A percentile compares a stretch with the other conserved stretches of the same genome.
Evolutionary conservation across 2,113 vertebrate species (phyloP).

Genomic region (Apteryx mantelli): DNA sequence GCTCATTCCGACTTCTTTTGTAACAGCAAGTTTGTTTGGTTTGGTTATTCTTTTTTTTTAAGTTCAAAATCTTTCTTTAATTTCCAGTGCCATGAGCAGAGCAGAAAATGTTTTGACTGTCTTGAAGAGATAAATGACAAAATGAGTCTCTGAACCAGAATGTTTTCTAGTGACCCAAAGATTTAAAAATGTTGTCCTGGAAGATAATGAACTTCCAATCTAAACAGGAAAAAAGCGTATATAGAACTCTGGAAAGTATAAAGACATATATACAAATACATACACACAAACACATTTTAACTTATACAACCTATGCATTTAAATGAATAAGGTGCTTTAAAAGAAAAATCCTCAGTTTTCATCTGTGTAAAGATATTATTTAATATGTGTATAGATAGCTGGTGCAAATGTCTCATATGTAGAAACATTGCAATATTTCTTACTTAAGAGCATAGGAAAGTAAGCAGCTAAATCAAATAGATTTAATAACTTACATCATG

Average conservation of each 20-base stretch:
- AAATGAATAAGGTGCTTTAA: not conserved
- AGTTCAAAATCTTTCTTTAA: not conserved
- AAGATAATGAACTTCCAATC: constrained; percentile 16
- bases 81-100: not conserved
- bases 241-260: not conserved
- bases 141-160: constrained; percentile 63
- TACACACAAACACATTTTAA: not conserved
- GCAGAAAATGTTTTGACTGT: not conserved
- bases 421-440: not conserved
- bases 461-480: not conserved
- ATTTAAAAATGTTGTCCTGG: constrained; percentile 28
- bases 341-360: not conserved
- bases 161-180: constrained; percentile 40
- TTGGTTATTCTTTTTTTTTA: not conserved
- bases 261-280: not conserved
- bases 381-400: not conserved
- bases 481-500: not conserved
- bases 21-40: not conserved
- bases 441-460: not conserved
- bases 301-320: not conserved
- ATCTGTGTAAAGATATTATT: not conserved
- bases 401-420: not conserved
- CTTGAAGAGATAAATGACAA: constrained; percentile 36
- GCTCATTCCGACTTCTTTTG: not conserved
- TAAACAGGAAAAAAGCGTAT: not conserved